phyloP scores from a whole-genome alignment of 2,888 invertebrate species.

The Pandemis heparana region DNA sequence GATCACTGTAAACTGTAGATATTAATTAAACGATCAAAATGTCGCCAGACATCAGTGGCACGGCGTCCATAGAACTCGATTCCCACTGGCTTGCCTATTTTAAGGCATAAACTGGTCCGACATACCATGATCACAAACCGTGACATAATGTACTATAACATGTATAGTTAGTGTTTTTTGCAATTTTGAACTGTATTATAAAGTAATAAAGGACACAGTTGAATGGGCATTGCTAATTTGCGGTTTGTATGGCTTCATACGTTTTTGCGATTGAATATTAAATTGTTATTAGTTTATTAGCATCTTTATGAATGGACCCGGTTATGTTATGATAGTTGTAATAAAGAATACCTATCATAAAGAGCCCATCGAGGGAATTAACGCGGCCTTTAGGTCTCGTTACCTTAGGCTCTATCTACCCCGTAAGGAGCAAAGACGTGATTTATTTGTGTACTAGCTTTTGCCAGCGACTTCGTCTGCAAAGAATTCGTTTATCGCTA shows the following conservation, averaged over 20 bases:
- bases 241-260: slow-evolving; percentile 30
- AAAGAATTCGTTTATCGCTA: too few species aligned
- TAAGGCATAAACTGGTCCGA: neutral
- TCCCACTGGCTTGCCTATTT: too few species aligned
- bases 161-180: neutral
- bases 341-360: neutral
- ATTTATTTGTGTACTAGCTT: too few species aligned
- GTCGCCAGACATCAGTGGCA: neutral
- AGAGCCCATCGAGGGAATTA: neutral
- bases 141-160: neutral
- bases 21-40: neutral
- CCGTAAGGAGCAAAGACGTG: too few species aligned
- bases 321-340: slow-evolving; percentile 1
- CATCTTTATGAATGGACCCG: slow-evolving; percentile 10
- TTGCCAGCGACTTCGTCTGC: too few species aligned
- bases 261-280: slow-evolving; percentile 33
- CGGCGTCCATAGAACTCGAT: too few species aligned
- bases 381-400: too few species aligned
- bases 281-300: slow-evolving; percentile 38
- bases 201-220: slow-evolving; percentile 4
- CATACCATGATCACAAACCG: neutral
- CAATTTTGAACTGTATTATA: neutral
- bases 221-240: neutral
- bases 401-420: too few species aligned
- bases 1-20: neutral